Percentiles rank a stretch among this genome's conserved stretches.
Evolutionary conservation across 35 echinoderm and acorn worm species (phyloP).

Genomic region (Lytechinus pictus): DNA sequence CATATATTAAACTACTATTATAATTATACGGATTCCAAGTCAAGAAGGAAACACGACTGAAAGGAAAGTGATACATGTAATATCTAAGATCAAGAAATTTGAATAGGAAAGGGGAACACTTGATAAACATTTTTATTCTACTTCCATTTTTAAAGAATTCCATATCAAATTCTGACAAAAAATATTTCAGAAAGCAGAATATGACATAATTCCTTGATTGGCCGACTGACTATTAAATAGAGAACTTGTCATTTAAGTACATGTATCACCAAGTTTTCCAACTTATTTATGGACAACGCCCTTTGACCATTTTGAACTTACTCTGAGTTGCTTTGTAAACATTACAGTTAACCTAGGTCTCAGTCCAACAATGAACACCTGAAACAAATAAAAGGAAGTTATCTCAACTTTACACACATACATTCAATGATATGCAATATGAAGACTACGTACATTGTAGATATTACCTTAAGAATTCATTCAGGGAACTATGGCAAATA

Average conservation of each 20-base stretch:
- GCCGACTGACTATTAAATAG: neutral
- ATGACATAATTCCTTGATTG: too few relatives aligned
- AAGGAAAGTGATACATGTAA: too few relatives aligned
- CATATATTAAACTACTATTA: neutral
- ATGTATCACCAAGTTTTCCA: neutral
- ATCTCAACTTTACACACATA: too few relatives aligned
- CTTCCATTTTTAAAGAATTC: too few relatives aligned
- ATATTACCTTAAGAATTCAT: too few relatives aligned
- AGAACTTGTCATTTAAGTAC: neutral
- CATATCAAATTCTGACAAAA: neutral
- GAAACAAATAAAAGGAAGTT: neutral
- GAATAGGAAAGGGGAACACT: too few relatives aligned
- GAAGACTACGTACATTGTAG: too few relatives aligned
- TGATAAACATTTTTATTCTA: neutral
- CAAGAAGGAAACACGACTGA: neutral
- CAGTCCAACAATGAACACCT: slow-evolving; percentile 88
- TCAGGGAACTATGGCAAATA: too few relatives aligned
- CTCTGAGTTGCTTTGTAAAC: slow-evolving; percentile 97
- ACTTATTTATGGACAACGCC: neutral
- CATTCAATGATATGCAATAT: too few relatives aligned
- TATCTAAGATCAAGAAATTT: too few relatives aligned
- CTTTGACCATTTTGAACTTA: slow-evolving; percentile 1
- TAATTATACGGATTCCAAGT: neutral
- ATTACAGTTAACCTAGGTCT: slow-evolving; percentile 83
- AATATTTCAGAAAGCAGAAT: neutral